Conservation (phyloP, 1,140 invertebrate genomes). For the Octopus bimaculoides region DNA sequence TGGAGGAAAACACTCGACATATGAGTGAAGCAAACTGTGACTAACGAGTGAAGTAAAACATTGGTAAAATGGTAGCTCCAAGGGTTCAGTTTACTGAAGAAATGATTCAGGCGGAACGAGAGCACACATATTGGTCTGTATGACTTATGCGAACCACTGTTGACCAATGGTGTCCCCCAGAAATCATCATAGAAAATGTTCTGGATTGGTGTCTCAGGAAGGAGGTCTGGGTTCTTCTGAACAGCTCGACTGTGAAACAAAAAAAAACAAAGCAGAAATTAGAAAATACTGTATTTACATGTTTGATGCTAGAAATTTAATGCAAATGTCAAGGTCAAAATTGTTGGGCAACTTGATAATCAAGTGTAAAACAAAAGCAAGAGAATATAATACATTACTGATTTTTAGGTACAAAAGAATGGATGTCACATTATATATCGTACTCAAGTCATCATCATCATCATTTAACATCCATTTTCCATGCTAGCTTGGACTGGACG, state of each 20-base stretch:
- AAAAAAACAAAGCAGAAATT: constrained; percentile 12
- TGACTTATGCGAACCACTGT: constrained; percentile 88
- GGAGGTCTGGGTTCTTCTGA: constrained; percentile 88
- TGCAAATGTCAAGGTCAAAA: neutral
- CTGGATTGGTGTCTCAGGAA: constrained; percentile 82
- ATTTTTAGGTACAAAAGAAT: too few relatives aligned
- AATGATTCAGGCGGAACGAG: constrained; percentile 83
- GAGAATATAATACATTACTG: too few relatives aligned
- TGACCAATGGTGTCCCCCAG: constrained; percentile 96
- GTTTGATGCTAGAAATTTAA: neutral
- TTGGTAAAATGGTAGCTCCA: constrained; percentile 61
- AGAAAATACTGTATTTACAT: neutral
- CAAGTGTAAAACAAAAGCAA: neutral
- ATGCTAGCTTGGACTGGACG: too few relatives aligned
- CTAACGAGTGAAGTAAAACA: constrained; percentile 55
- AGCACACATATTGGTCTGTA: constrained; percentile 92
- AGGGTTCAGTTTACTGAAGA: constrained; percentile 54
- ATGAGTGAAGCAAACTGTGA: constrained; percentile 53
- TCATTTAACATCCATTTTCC: too few relatives aligned
- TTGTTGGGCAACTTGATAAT: neutral
- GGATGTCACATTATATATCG: too few relatives aligned
- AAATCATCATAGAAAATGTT: constrained; percentile 96
- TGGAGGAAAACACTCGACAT: constrained; percentile 34
- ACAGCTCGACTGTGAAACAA: constrained; percentile 67
- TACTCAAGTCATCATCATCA: too few relatives aligned